Evolutionary conservation across 2,113 vertebrate species (phyloP).

Genomic region (Silurus glanis): DNA sequence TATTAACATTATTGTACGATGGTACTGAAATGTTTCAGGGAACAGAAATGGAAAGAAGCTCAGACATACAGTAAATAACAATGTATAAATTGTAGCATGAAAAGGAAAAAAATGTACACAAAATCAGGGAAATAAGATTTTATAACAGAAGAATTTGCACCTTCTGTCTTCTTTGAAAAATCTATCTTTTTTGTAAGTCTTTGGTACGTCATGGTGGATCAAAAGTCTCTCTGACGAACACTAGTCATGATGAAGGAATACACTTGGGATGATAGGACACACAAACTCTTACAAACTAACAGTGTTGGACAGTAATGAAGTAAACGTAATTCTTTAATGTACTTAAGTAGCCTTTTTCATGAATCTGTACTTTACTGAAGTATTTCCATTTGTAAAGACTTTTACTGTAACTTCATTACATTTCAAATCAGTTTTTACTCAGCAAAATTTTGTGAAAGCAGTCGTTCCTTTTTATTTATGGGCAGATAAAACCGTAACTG

Average conservation of each 20-base stretch:
- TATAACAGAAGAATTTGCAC: neutral
- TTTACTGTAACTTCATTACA: too few species aligned
- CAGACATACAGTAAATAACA: neutral
- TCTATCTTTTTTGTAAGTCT: neutral
- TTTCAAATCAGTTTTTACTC: too few species aligned
- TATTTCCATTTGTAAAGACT: too few species aligned
- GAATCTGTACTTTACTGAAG: too few species aligned
- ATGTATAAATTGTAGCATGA: neutral
- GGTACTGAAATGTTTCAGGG: neutral
- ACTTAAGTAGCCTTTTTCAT: too few species aligned
- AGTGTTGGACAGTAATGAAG: too few species aligned
- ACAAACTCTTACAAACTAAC: neutral
- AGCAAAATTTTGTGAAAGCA: too few species aligned
- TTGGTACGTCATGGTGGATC: neutral
- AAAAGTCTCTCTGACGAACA: neutral
- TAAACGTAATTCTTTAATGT: too few species aligned
- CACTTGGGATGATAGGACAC: neutral
- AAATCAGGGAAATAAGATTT: neutral
- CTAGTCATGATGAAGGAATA: neutral
- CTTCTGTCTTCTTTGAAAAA: neutral
- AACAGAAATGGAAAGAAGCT: neutral
- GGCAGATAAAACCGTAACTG: too few species aligned
- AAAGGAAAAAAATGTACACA: neutral
- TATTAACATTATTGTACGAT: neutral
- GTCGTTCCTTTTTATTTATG: too few species aligned